Base-by-base conservation (phyloP, 2,113 vertebrate genomes). In the Entomyzon cyanotis region DNA sequence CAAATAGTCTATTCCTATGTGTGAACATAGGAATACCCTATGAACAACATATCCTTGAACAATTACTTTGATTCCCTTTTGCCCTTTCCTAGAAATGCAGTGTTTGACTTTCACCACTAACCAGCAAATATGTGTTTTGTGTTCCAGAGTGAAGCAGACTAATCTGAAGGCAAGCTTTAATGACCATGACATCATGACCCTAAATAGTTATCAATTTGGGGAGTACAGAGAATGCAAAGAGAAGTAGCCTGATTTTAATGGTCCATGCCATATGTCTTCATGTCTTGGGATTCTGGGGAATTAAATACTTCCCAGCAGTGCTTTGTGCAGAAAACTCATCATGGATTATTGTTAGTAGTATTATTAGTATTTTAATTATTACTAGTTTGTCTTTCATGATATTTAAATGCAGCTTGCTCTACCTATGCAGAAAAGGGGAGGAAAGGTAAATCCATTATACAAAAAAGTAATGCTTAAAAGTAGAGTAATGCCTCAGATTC, bases 151-250 rank as follows among this genome's bases (percentile, higher is more conserved):
- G 39, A 81, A 71, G 19, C 5, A 42, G 17, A 63, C 5, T 50
- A 60, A 49, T 37, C 53, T 19, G 9, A 77, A 91, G 10, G 10
- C 17, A 84, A 71, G 6, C 0, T 75, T 75, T 90, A 39, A 56
- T 52, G 24, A 24, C 8, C 19, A 31, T 0, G 1, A 13, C 65
- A 46, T 39, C 7, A 24, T 55, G 20, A 35, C 8, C 6, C 6
- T 63, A 78, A 60, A 37, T 30, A 88, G 10, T 13, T 58, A 49
- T 35, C 56, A 11, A 76, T 81, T 21, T 55, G 15, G 3, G 41
- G 90, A 60, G 1, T 21, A 49, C 2, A 62, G 44, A 82, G 22
- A 71, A 93, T 41, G 20, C 8, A 71, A 50, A 71, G 23, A 41
- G 27, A 75, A 53, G 5, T 42, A 81, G 5, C 1, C 9, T 64